A percentile compares a stretch with the other conserved stretches of the same genome.
phyloP scores from a whole-genome alignment of 2,113 vertebrate genomes.

The Poecilia latipinna region DNA sequence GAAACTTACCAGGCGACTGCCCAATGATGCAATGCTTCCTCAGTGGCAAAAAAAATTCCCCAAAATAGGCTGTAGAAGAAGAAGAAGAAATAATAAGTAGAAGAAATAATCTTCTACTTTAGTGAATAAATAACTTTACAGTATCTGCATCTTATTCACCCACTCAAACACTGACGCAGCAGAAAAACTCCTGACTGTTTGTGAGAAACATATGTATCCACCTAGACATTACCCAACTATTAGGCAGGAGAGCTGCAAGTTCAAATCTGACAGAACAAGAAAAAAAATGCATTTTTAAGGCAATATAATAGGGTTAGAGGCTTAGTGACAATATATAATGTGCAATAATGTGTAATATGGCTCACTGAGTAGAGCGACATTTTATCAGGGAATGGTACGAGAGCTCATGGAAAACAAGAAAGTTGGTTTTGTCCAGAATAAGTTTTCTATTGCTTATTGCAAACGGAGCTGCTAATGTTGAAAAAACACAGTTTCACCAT shows the following conservation, averaged over 20 bases:
- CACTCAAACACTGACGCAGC: neutral
- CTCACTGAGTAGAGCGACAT: neutral
- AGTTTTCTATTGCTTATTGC: too few relatives aligned
- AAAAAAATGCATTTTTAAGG: neutral
- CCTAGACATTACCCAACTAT: neutral
- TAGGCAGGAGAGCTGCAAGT: too few relatives aligned
- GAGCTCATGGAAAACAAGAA: neutral
- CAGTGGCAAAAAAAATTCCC: neutral
- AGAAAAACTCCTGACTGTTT: too few relatives aligned
- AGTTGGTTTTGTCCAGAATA: neutral
- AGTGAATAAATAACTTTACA: conserved; percentile 1
- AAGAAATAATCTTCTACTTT: neutral
- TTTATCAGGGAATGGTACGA: neutral
- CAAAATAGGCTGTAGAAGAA: neutral
- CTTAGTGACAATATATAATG: neutral
- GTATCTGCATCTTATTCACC: neutral
- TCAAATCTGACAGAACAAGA: neutral
- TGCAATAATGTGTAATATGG: neutral
- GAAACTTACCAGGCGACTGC: neutral
- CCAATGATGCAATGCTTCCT: neutral
- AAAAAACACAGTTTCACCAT: too few relatives aligned
- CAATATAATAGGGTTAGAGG: neutral
- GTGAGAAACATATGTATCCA: neutral
- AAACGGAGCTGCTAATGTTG: too few relatives aligned
- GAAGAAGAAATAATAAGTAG: too few relatives aligned